A percentile compares a stretch with the other conserved stretches of the same genome.
Conservation (phyloP, 2,888 invertebrate species). For the Altica lythri region DNA sequence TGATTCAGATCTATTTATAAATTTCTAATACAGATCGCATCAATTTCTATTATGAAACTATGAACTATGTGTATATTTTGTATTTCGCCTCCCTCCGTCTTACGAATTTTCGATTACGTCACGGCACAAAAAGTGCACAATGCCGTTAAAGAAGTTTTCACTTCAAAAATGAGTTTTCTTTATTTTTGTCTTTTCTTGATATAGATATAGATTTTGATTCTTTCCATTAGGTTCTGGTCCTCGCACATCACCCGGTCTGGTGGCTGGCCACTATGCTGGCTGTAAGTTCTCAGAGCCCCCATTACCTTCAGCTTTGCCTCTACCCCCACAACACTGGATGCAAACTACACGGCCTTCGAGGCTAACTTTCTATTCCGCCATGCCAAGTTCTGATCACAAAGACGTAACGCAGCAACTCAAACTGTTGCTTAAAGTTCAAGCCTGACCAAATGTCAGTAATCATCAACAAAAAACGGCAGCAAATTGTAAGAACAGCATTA, state of each 20-base stretch:
- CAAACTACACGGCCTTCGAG: slow-evolving; percentile 67
- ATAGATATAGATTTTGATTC: too few relatives aligned
- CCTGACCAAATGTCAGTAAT: slow-evolving; percentile 50
- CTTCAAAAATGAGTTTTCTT: too few relatives aligned
- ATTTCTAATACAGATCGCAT: too few relatives aligned
- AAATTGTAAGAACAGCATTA: slow-evolving; percentile 45
- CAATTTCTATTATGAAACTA: too few relatives aligned
- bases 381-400: slow-evolving; percentile 43
- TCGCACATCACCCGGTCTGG: slow-evolving; percentile 52
- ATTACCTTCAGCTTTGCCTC: slow-evolving; percentile 71
- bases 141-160: too few relatives aligned
- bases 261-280: slow-evolving; percentile 65
- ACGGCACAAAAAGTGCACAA: too few relatives aligned
- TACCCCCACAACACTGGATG: slow-evolving; percentile 76
- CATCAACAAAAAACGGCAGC: slow-evolving; percentile 36
- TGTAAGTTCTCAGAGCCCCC: slow-evolving; percentile 74
- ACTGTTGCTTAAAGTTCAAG: slow-evolving; percentile 57
- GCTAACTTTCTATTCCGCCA: slow-evolving; percentile 47
- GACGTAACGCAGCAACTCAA: slow-evolving; percentile 54
- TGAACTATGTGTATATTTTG: too few relatives aligned
- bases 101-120: too few relatives aligned
- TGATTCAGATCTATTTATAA: too few relatives aligned
- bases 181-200: too few relatives aligned
- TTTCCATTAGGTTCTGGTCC: slow-evolving; percentile 28
- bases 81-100: too few relatives aligned